Percentiles rank a stretch among this genome's conserved stretches.
Evolutionary conservation across 2,797 vertebrate species (phyloP).

Genomic region (Carapus acus): DNA sequence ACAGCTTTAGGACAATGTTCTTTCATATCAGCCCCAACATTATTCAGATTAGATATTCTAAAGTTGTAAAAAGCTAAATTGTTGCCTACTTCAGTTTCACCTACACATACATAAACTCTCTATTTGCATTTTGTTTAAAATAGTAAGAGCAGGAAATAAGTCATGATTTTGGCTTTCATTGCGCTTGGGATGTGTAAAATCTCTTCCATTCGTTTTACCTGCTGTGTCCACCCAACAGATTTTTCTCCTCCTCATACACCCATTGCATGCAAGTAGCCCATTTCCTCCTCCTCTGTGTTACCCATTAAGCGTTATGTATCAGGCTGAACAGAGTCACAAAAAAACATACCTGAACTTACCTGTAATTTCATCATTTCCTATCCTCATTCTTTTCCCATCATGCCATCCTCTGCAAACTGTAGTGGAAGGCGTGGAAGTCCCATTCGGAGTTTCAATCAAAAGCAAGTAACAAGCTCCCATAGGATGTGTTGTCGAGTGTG

Average conservation of each 20-base stretch:
- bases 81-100: too few species aligned
- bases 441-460: conserved; percentile 62
- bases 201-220: conserved; percentile 26
- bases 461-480: conserved; percentile 67
- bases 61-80: too few species aligned
- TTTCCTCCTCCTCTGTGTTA: conserved; percentile 13
- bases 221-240: conserved; percentile 64
- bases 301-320: conserved; percentile 7
- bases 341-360: conserved; percentile 3
- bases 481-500: not conserved
- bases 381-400: conserved; percentile 30
- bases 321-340: conserved; percentile 3
- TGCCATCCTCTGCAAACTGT: too few species aligned
- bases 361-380: conserved; percentile 17
- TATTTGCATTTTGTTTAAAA: too few species aligned
- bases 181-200: conserved; percentile 20
- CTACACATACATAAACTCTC: too few species aligned
- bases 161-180: too few species aligned
- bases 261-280: conserved; percentile 70
- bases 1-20: too few species aligned
- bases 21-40: too few species aligned
- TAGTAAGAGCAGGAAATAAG: too few species aligned
- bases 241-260: conserved; percentile 62
- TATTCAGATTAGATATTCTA: too few species aligned
- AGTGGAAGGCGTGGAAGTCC: conserved; percentile 64